Evolutionary conservation across 2,888 invertebrate genomes (phyloP).

Genomic region (Microctonus aethiopoides): DNA sequence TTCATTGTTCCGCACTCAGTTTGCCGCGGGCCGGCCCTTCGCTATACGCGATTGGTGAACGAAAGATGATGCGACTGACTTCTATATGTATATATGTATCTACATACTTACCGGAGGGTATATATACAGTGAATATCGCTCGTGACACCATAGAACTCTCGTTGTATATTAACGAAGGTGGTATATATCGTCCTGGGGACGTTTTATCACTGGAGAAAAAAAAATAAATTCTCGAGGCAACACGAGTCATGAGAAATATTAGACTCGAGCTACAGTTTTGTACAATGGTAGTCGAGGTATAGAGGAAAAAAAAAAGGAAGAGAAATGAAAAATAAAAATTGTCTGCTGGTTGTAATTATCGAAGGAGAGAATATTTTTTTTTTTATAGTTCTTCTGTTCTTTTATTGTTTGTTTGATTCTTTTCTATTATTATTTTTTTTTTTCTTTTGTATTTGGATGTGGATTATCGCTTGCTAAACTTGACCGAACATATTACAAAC

Average conservation of each 20-base stretch:
- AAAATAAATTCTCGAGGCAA: constrained; percentile 1
- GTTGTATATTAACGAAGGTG: not conserved
- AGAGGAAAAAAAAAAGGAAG: not conserved
- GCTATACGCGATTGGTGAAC: constrained; percentile 49
- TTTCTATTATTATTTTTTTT: not conserved
- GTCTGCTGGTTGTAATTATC: not conserved
- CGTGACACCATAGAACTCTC: not conserved
- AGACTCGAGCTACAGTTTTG: constrained; percentile 9
- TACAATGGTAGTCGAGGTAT: not conserved
- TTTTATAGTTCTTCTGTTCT: not conserved
- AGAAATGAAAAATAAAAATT: not conserved
- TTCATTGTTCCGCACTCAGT: constrained; percentile 43
- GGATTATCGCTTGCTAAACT: not conserved
- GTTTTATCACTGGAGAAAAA: constrained; percentile 19
- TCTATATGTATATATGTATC: not conserved
- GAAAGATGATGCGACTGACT: constrained; percentile 43
- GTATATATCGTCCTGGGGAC: not conserved
- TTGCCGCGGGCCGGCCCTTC: constrained; percentile 30
- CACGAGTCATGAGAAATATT: constrained; percentile 12
- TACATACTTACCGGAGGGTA: not conserved
- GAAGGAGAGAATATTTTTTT: not conserved
- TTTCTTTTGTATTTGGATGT: not conserved
- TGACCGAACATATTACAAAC: not conserved
- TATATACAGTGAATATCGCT: not conserved
- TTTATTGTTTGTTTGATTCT: not conserved